Conservation (phyloP, 1,140 invertebrate species). For the Trachymyrmex cornetzi region DNA sequence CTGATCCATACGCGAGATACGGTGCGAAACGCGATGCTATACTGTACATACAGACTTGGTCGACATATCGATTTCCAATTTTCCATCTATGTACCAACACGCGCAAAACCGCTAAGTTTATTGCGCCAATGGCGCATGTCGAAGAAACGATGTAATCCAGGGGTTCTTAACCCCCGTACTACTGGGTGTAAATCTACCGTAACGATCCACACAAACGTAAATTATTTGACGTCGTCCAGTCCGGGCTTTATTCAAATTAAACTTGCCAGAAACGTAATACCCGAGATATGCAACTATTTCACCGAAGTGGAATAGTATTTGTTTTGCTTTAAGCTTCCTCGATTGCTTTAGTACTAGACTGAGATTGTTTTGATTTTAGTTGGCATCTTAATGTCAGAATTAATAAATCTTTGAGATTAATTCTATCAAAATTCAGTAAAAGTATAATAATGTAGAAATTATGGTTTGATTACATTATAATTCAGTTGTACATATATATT, state of each 20-base stretch:
- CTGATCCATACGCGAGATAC: conserved; percentile 34
- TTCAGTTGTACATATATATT: not conserved
- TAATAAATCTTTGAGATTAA: not conserved
- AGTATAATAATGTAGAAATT: not conserved
- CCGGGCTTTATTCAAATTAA: conserved; percentile 44
- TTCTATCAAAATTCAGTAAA: not conserved
- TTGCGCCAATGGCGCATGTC: conserved; percentile 47
- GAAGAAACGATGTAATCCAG: conserved; percentile 49
- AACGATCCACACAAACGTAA: conserved; percentile 26
- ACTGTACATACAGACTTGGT: conserved; percentile 9
- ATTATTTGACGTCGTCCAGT: conserved; percentile 31
- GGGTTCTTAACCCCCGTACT: conserved; percentile 45
- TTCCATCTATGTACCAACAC: conserved; percentile 53
- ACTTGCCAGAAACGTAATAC: conserved; percentile 16
- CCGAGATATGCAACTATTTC: not conserved
- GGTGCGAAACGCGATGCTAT: conserved; percentile 18
- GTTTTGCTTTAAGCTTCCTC: not conserved
- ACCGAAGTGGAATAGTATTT: not conserved
- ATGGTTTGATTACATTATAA: not conserved
- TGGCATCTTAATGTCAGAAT: not conserved
- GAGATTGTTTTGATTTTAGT: not conserved
- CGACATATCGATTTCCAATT: conserved; percentile 78
- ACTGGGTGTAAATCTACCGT: conserved; percentile 34
- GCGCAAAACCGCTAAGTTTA: conserved; percentile 65
- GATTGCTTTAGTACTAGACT: not conserved